These are phyloP conservation scores for Pseudopleuronectes americanus DNA, from an alignment of 2,797 vertebrate genomes.

Conservation along the genomic window DNA sequence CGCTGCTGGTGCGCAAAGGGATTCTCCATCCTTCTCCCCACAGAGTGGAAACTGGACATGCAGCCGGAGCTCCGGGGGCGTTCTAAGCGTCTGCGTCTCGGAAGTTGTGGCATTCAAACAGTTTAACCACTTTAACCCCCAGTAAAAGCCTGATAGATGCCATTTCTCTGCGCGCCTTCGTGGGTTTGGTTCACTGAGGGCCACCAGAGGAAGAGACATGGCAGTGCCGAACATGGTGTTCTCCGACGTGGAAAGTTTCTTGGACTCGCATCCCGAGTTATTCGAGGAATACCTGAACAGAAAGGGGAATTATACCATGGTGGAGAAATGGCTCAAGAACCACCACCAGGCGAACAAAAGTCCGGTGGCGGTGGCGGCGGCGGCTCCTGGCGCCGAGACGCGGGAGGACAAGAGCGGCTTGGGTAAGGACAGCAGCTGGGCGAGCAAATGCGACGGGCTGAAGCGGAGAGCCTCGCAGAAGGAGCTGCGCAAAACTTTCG, in stretches of 20 bases:
- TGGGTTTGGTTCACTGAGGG: slow-evolving; percentile 70
- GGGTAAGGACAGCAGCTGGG: slow-evolving; percentile 84
- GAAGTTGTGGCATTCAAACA: slow-evolving; percentile 61
- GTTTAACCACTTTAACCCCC: slow-evolving; percentile 43
- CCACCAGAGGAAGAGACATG: slow-evolving; percentile 78
- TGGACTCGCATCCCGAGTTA: slow-evolving; percentile 93
- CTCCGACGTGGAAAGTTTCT: slow-evolving; percentile 96
- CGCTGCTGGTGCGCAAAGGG: slow-evolving; percentile 59
- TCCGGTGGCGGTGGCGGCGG: slow-evolving; percentile 48
- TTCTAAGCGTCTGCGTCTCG: slow-evolving; percentile 40
- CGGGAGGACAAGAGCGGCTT: slow-evolving; percentile 72
- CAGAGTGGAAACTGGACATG: slow-evolving; percentile 51
- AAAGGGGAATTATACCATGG: slow-evolving; percentile 90
- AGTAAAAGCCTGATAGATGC: slow-evolving; percentile 76
- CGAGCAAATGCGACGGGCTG: slow-evolving; percentile 82
- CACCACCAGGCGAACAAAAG: slow-evolving; percentile 76
- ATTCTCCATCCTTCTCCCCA: slow-evolving; percentile 56
- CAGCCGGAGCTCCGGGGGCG: slow-evolving; percentile 42
- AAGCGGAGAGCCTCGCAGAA: slow-evolving; percentile 93
- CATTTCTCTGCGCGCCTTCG: slow-evolving; percentile 60
- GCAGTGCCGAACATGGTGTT: slow-evolving; percentile 88
- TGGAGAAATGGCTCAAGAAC: slow-evolving; percentile 94
- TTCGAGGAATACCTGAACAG: slow-evolving; percentile 92
- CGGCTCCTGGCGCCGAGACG: slow-evolving; percentile 44
- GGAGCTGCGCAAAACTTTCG: slow-evolving; percentile 96